phyloP scores from a whole-genome alignment of 2,888 invertebrate genomes.

The Pantelozetes paolii region DNA sequence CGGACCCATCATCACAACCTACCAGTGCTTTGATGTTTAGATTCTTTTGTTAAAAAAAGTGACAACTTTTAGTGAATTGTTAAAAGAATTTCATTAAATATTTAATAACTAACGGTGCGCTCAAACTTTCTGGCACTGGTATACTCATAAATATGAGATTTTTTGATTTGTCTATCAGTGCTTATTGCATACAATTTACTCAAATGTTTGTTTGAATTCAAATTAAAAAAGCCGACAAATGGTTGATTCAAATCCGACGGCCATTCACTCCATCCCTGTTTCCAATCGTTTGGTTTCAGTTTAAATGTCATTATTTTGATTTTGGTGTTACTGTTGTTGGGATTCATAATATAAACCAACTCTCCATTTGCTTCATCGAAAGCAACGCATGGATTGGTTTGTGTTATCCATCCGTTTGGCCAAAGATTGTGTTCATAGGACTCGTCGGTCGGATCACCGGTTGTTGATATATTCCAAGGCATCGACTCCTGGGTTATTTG shows the following conservation, averaged over 20 bases:
- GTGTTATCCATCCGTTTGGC: background rate
- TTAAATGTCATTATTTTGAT: background rate
- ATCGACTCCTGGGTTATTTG: background rate
- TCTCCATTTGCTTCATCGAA: background rate
- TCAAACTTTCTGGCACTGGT: background rate
- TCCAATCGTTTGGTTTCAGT: background rate
- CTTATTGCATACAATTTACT: background rate
- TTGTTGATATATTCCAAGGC: background rate
- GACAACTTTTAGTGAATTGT: background rate
- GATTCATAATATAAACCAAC: background rate
- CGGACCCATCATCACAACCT: background rate
- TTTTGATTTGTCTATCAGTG: background rate
- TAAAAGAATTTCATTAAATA: background rate
- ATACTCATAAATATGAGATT: background rate
- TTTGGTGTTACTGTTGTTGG: background rate
- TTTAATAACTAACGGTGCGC: background rate
- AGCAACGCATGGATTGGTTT: background rate
- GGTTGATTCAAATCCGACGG: background rate
- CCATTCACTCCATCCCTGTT: background rate
- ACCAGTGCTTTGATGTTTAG: background rate
- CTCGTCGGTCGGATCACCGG: background rate
- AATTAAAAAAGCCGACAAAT: background rate
- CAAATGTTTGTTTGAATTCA: background rate
- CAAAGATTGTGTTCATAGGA: background rate
- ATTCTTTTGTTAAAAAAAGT: background rate